phyloP scores from a whole-genome alignment of 2,888 invertebrate genomes.

The Suillia variegata region DNA sequence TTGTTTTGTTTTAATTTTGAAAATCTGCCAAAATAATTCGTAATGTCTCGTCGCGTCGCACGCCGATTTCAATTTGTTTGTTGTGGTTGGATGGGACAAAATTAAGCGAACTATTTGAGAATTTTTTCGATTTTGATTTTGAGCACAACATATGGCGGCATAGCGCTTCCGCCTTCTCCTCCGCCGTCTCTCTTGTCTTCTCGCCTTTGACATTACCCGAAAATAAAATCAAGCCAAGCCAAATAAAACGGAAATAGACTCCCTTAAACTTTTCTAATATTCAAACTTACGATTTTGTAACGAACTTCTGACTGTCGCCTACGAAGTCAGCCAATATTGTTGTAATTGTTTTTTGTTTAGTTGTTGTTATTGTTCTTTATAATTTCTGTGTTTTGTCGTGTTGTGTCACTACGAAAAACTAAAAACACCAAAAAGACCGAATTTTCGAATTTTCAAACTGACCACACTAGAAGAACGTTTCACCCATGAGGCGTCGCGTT shows the following conservation, averaged over 20 bases:
- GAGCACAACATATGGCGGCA: too few relatives aligned
- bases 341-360: too few relatives aligned
- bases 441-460: not conserved
- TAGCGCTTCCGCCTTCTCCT: not conserved
- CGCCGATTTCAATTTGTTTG: not conserved
- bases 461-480: constrained; percentile 23
- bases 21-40: constrained; percentile 5
- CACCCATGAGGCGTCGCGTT: constrained; percentile 44
- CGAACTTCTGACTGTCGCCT: constrained; percentile 2
- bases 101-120: not conserved
- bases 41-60: not conserved
- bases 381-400: too few relatives aligned
- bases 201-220: not conserved
- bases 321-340: not conserved
- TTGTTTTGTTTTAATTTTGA: constrained; percentile 8
- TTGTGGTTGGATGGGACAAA: not conserved
- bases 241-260: too few relatives aligned
- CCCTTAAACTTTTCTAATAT: too few relatives aligned
- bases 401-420: too few relatives aligned
- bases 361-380: too few relatives aligned
- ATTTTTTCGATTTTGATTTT: not conserved
- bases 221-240: too few relatives aligned
- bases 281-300: constrained; percentile 7
- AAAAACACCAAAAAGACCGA: too few relatives aligned
- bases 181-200: not conserved